Evolutionary conservation across 2,888 invertebrate species (phyloP).

Genomic region (Leptopilina myrica): DNA sequence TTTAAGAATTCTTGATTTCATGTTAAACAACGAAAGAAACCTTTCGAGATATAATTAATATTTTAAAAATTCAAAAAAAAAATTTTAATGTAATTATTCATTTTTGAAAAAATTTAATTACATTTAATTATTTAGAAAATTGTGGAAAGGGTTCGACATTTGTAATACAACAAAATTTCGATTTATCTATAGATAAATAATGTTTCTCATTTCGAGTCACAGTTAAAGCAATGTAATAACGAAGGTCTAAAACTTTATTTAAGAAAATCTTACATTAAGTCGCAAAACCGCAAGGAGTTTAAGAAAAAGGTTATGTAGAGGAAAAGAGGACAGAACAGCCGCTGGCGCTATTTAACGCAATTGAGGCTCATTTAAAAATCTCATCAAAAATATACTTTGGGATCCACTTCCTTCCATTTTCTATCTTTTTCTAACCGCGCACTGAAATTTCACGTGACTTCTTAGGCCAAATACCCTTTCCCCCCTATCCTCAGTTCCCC

Average conservation of each 20-base stretch:
- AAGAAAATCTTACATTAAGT: slow-evolving; percentile 69
- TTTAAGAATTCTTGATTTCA: no score
- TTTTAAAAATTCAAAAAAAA: background rate
- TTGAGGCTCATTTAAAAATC: slow-evolving; percentile 76
- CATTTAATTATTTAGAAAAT: background rate
- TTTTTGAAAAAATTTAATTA: background rate
- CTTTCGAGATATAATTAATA: no score
- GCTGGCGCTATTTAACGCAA: slow-evolving; percentile 72
- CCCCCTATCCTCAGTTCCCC: background rate
- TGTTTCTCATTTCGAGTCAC: slow-evolving; percentile 15
- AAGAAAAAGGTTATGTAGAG: slow-evolving; percentile 40
- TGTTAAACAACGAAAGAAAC: no score
- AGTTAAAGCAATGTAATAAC: slow-evolving; percentile 52
- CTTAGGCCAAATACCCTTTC: background rate
- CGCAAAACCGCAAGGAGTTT: slow-evolving; percentile 54
- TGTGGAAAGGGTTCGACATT: background rate
- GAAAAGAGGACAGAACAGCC: slow-evolving; percentile 57
- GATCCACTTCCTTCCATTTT: slow-evolving; percentile 40
- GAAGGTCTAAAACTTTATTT: slow-evolving; percentile 66
- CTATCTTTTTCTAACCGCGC: slow-evolving; percentile 51
- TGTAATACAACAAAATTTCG: slow-evolving; percentile 32
- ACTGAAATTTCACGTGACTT: slow-evolving; percentile 31
- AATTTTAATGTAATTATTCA: no score
- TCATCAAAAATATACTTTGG: slow-evolving; percentile 72
- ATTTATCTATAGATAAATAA: slow-evolving; percentile 27